phyloP scores from a whole-genome alignment of 2,888 invertebrate genomes.

The Tetragonula carbonaria region DNA sequence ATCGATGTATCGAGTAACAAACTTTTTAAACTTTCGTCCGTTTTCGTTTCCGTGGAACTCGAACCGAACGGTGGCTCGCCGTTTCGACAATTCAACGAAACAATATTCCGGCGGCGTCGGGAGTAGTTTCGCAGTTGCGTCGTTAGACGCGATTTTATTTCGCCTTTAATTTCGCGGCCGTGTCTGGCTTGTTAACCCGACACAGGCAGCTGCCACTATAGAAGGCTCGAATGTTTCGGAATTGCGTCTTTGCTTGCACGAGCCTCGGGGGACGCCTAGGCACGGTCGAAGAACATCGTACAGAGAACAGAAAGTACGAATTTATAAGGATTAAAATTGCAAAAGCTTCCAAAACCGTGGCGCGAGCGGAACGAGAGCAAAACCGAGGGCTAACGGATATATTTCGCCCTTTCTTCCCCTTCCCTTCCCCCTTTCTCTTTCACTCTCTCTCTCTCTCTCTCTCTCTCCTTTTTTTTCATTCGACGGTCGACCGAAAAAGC shows the following conservation, averaged over 20 bases:
- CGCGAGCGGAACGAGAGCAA: slow-evolving; percentile 1
- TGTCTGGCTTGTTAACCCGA: background rate
- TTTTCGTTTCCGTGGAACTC: background rate
- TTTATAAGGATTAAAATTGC: slow-evolving; percentile 45
- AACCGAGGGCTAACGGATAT: background rate
- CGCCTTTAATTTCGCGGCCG: background rate
- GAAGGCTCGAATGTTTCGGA: slow-evolving; percentile 12
- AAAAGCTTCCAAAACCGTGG: slow-evolving; percentile 1
- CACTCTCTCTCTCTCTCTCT: background rate
- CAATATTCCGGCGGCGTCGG: background rate
- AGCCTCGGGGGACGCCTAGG: background rate
- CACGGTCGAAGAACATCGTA: background rate
- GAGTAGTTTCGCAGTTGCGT: background rate
- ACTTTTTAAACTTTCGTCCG: background rate
- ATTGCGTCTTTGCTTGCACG: background rate
- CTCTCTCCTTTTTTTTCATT: background rate
- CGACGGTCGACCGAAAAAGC: background rate
- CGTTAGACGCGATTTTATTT: slow-evolving; percentile 21
- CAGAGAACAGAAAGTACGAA: slow-evolving; percentile 10
- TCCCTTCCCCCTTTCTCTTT: too few relatives aligned
- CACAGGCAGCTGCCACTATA: background rate
- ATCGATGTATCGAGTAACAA: too few relatives aligned
- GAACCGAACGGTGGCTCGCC: background rate
- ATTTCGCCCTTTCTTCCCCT: background rate
- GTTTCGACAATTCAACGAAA: background rate